Percentiles rank a stretch among this genome's conserved stretches.
Evolutionary conservation across 1,140 invertebrate species (phyloP).

Genomic region (Coboldia fuscipes): DNA sequence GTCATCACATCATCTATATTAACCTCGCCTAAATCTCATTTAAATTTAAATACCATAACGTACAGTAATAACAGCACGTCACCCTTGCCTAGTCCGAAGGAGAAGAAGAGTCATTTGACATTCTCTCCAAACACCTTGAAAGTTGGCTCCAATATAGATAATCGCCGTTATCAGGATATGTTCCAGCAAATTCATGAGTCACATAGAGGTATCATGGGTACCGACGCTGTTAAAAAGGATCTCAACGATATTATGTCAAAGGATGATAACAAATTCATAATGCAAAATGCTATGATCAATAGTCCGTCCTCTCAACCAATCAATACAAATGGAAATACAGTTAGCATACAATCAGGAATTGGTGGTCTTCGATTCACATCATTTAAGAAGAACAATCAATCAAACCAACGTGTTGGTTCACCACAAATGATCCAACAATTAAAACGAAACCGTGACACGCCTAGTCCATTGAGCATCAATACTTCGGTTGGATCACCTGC

Average conservation of each 20-base stretch:
- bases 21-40: slow-evolving; percentile 9
- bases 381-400: neutral
- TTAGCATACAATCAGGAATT: slow-evolving; percentile 18
- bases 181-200: slow-evolving; percentile 6
- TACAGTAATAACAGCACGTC: slow-evolving; percentile 19
- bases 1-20: slow-evolving; percentile 13
- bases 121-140: slow-evolving; percentile 40
- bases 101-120: slow-evolving; percentile 37
- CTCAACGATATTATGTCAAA: slow-evolving; percentile 1
- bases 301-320: slow-evolving; percentile 10
- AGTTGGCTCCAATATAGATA: too few relatives aligned
- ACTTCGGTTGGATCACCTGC: too few relatives aligned
- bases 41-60: slow-evolving; percentile 11
- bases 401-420: neutral
- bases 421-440: neutral
- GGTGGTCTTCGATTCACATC: slow-evolving; percentile 12
- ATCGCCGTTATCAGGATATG: slow-evolving; percentile 12
- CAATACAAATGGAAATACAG: slow-evolving; percentile 11
- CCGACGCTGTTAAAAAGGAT: slow-evolving; percentile 3
- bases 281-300: slow-evolving; percentile 23
- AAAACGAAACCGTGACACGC: neutral
- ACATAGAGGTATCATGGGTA: too few relatives aligned
- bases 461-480: too few relatives aligned
- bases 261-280: slow-evolving; percentile 16
- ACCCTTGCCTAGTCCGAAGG: slow-evolving; percentile 23